A percentile compares a stretch with the other conserved stretches of the same genome.
Evolutionary conservation across 2,113 vertebrate species (phyloP).

Genomic region (Blennius ocellaris): DNA sequence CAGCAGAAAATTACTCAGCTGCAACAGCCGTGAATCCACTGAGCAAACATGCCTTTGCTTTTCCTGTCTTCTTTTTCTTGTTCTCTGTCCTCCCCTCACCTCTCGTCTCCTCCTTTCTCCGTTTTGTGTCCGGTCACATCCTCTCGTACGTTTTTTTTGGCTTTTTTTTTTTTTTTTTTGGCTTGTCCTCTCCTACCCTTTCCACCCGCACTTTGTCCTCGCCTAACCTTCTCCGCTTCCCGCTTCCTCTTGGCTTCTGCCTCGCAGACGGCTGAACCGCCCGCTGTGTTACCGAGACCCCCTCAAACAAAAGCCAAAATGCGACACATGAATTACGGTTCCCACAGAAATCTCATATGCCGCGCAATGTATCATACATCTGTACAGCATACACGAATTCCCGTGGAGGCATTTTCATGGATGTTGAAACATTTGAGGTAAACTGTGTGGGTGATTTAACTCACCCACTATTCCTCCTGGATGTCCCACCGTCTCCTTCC

Average conservation of each 20-base stretch:
- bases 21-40: slow-evolving; percentile 16
- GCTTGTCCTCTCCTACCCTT: slow-evolving; percentile 33
- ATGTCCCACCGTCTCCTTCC: too few relatives aligned
- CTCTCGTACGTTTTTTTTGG: slow-evolving; percentile 21
- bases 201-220: slow-evolving; percentile 31
- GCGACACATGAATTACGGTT: background rate
- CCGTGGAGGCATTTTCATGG: too few relatives aligned
- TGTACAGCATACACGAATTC: too few relatives aligned
- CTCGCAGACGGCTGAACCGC: slow-evolving; percentile 12
- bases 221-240: background rate
- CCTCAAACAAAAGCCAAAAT: background rate
- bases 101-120: slow-evolving; percentile 12
- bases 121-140: slow-evolving; percentile 19
- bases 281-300: background rate
- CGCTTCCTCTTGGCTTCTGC: slow-evolving; percentile 27
- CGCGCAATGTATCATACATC: background rate
- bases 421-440: too few relatives aligned
- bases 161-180: slow-evolving; percentile 23
- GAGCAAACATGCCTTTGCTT: slow-evolving; percentile 18
- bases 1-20: slow-evolving; percentile 52
- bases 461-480: too few relatives aligned
- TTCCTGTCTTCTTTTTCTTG: slow-evolving; percentile 22
- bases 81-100: slow-evolving; percentile 41
- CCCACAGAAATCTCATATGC: background rate
- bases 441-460: too few relatives aligned